phyloP scores from a whole-genome alignment of 2,888 invertebrate genomes.

The Dorcus parallelipipedus region DNA sequence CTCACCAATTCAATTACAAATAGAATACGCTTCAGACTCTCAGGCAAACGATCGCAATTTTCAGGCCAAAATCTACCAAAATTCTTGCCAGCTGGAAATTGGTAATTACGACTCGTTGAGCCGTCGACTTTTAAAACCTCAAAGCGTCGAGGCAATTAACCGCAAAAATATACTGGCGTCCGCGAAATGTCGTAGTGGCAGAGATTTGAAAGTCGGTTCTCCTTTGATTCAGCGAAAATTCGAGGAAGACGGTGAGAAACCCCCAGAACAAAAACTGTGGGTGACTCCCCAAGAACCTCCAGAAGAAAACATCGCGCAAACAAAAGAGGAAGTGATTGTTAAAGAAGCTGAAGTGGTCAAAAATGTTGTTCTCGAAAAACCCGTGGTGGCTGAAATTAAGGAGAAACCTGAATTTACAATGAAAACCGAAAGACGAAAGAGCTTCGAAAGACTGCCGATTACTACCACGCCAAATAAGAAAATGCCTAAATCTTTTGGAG shows the following conservation, averaged over 20 bases:
- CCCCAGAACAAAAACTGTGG: neutral
- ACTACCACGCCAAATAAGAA: no score
- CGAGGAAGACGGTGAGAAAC: slow-evolving; percentile 51
- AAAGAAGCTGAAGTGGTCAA: neutral
- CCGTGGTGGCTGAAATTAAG: neutral
- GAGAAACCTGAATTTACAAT: neutral
- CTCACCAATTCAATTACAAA: slow-evolving; percentile 53
- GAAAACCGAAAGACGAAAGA: slow-evolving; percentile 54
- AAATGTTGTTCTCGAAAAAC: neutral
- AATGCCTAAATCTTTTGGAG: slow-evolving; percentile 3
- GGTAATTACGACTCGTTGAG: slow-evolving; percentile 26
- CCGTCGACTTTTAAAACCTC: slow-evolving; percentile 70
- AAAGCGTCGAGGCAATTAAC: slow-evolving; percentile 80
- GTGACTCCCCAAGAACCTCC: no score
- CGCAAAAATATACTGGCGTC: slow-evolving; percentile 84
- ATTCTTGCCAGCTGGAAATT: neutral
- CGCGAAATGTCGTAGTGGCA: slow-evolving; percentile 79
- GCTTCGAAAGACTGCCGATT: slow-evolving; percentile 47
- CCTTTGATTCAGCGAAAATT: slow-evolving; percentile 71
- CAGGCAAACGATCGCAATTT: neutral
- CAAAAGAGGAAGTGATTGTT: neutral
- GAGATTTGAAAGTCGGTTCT: slow-evolving; percentile 68
- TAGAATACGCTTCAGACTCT: neutral
- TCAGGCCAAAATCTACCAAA: neutral
- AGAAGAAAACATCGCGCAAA: no score